phyloP scores from a whole-genome alignment of 2,113 vertebrate genomes.

The Sorex araneus region DNA sequence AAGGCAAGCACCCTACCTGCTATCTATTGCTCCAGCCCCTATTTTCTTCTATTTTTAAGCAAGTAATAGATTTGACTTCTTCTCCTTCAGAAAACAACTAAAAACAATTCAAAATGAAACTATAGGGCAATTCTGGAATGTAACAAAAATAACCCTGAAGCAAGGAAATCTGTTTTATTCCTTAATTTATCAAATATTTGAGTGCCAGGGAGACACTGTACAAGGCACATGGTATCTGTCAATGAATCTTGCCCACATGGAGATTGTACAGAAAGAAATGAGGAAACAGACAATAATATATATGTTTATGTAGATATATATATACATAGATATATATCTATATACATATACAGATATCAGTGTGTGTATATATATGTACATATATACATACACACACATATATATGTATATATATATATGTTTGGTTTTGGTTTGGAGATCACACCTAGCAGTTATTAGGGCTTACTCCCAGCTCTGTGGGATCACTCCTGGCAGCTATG shows the following conservation, averaged over 20 bases:
- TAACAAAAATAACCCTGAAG: neutral
- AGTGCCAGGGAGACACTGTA: neutral
- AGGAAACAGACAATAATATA: conserved; percentile 20
- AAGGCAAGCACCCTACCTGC: too few relatives aligned
- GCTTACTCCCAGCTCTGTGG: too few relatives aligned
- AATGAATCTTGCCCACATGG: neutral
- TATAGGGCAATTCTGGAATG: neutral
- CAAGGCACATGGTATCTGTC: neutral
- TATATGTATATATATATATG: too few relatives aligned
- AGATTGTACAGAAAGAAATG: neutral
- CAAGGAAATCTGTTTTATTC: neutral
- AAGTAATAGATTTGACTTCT: neutral
- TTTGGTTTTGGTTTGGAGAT: too few relatives aligned
- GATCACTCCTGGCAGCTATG: too few relatives aligned
- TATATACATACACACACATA: neutral
- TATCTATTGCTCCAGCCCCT: too few relatives aligned
- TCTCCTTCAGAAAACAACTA: neutral
- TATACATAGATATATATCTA: too few relatives aligned
- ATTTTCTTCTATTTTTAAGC: conserved; percentile 9
- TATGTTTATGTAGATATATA: too few relatives aligned
- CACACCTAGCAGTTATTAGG: too few relatives aligned
- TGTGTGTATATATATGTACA: neutral
- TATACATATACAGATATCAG: too few relatives aligned
- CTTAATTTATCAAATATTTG: neutral
- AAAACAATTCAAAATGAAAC: conserved; percentile 30